Evolutionary conservation across 2,113 vertebrate species (phyloP).

Genomic region (Microtus montanus): DNA sequence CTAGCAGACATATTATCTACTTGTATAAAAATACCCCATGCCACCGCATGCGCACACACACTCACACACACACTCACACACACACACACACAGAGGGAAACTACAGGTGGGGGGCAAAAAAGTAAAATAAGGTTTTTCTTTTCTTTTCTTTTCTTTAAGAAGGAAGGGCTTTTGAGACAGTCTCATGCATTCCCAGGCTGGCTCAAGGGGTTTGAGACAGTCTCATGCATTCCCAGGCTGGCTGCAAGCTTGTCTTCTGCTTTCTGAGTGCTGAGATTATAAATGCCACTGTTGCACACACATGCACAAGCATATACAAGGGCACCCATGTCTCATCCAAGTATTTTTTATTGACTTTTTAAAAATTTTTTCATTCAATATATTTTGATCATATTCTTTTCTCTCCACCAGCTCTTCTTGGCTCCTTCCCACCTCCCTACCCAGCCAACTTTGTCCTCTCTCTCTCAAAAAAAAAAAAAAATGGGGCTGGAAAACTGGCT

Average conservation of each 20-base stretch:
- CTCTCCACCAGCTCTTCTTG: background rate
- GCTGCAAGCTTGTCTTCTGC: background rate
- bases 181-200: background rate
- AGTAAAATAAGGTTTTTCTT: background rate
- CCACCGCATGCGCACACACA: fast-evolving
- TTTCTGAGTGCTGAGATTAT: background rate
- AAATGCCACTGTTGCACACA: background rate
- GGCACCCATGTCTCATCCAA: background rate
- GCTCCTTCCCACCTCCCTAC: background rate
- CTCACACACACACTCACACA: too few species aligned
- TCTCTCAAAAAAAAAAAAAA: too few species aligned
- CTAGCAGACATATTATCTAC: background rate
- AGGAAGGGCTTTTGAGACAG: background rate
- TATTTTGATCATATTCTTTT: background rate
- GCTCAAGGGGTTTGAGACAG: background rate
- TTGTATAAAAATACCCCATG: background rate
- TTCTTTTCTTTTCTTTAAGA: background rate
- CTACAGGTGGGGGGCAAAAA: too few species aligned
- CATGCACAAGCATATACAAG: background rate
- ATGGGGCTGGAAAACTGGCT: too few species aligned
- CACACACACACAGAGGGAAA: too few species aligned
- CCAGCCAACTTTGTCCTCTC: background rate
- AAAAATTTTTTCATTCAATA: background rate
- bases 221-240: background rate
- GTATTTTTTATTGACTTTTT: background rate